Base-by-base conservation (phyloP, 37 sponge, comb jelly and placozoan genomes). In the Tethya wilhelma region DNA sequence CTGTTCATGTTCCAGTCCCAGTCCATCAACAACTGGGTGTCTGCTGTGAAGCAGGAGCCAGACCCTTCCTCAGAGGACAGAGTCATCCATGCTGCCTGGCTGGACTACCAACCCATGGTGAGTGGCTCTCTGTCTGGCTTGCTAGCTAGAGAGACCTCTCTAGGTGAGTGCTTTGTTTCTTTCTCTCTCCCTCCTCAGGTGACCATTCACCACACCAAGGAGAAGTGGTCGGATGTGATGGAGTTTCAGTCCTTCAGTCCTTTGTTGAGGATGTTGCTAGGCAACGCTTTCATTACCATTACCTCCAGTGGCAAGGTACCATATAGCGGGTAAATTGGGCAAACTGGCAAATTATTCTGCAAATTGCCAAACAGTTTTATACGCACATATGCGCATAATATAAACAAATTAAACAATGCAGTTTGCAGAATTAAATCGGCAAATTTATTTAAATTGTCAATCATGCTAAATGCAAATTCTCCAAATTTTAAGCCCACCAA, bases 71-170 rank as follows among this genome's bases (percentile, higher is more conserved):
- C 40, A 25, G 45, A 53, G 5, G 37, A 14, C 23, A 65, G 59
- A 17, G 69, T 87, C 8, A 46, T 87, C 29, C 69, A 87, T 42
- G 75, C 58, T 1, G 73, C 60, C 17, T 87, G 87, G 87, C 55
- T 87, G 37, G 87, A 87, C 44, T 74, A 64, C 40, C 42, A 68
- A 67, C 75, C 87, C 38, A 58, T 73, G 69, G 86, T 86, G 57
- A 49, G 74, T 32, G 57, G 29, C 31, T 28, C 30, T 28, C 29
- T 62, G 28, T 23, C 8, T 62, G 9, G 64, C 8, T 12, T 62
- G 64, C 9, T 19, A 62, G 64, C 20, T 19, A 25, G 64, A 62
- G 26, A 62, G 19, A 8, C 19, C 7, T n/a, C n/a, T 12, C 20
- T 23, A 23, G 19, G 30, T 62, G 64, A 28, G 19, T n/a, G 64